Evolutionary conservation across 2,888 invertebrate species (phyloP).

Genomic region (Sacculina carcini): DNA sequence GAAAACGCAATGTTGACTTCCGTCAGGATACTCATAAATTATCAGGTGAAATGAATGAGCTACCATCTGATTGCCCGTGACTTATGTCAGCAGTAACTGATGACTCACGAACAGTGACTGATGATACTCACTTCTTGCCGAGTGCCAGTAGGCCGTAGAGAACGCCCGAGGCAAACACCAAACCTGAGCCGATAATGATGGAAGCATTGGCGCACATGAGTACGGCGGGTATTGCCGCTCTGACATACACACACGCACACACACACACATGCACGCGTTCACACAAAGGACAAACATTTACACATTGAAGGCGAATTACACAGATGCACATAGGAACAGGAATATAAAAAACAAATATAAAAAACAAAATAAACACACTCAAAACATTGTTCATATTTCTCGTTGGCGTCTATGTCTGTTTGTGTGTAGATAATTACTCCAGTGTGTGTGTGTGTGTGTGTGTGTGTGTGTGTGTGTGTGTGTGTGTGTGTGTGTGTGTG

Average conservation of each 20-base stretch:
- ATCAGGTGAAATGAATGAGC: too few species aligned
- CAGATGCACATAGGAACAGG: too few species aligned
- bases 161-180: constrained; percentile 64
- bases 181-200: constrained; percentile 59
- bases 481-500: neutral
- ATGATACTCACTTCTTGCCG: constrained; percentile 62
- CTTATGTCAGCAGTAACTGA: neutral
- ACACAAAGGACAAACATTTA: too few species aligned
- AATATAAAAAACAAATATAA: neutral
- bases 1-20: too few species aligned
- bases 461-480: neutral
- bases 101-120: neutral
- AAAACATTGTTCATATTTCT: neutral
- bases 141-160: constrained; percentile 83
- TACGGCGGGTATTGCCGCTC: constrained; percentile 51
- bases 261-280: neutral
- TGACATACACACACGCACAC: constrained; percentile 21
- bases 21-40: too few species aligned
- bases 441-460: neutral
- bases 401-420: neutral
- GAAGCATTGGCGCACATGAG: constrained; percentile 43
- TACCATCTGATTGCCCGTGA: too few species aligned
- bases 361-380: neutral
- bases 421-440: neutral
- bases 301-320: too few species aligned